These are phyloP conservation scores for Eutolmus rufibarbis DNA, from an alignment of 2,888 invertebrate genomes.

Conservation along the genomic window DNA sequence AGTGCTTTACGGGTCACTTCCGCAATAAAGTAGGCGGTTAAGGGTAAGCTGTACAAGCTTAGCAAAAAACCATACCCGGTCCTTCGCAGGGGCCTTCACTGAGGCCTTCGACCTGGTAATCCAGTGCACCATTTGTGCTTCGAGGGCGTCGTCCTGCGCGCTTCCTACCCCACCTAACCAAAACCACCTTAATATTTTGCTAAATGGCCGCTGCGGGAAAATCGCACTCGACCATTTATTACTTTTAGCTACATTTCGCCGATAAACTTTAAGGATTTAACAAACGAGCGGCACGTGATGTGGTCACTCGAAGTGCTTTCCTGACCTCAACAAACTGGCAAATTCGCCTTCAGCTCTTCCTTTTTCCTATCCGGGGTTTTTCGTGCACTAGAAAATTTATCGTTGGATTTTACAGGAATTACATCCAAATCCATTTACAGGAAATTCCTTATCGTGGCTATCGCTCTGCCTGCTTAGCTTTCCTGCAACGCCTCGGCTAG, in stretches of 20 bases:
- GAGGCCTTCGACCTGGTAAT: background rate
- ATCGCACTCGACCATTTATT: constrained; percentile 31
- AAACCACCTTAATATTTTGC: background rate
- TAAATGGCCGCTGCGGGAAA: constrained; percentile 2
- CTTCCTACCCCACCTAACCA: background rate
- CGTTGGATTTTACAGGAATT: constrained; percentile 35
- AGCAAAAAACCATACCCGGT: background rate
- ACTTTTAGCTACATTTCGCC: constrained; percentile 36
- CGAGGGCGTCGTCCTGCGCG: background rate
- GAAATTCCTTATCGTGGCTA: constrained; percentile 27
- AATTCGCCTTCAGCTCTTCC: constrained; percentile 3
- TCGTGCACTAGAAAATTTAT: constrained; percentile 32
- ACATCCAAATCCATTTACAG: constrained; percentile 38
- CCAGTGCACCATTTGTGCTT: constrained; percentile 4
- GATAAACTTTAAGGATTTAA: constrained; percentile 44
- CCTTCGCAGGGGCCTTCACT: background rate
- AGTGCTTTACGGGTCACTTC: constrained; percentile 10
- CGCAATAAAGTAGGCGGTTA: constrained; percentile 14
- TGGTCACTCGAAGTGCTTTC: constrained; percentile 36
- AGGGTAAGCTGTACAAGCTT: background rate
- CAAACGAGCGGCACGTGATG: constrained; percentile 44
- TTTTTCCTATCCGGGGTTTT: constrained; percentile 21
- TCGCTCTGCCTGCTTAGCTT: background rate
- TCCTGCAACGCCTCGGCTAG: background rate
- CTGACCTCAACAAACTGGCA: constrained; percentile 35